These are phyloP conservation scores for Labrus mixtus DNA, from an alignment of 2,113 vertebrate species.

Conservation along the genomic window DNA sequence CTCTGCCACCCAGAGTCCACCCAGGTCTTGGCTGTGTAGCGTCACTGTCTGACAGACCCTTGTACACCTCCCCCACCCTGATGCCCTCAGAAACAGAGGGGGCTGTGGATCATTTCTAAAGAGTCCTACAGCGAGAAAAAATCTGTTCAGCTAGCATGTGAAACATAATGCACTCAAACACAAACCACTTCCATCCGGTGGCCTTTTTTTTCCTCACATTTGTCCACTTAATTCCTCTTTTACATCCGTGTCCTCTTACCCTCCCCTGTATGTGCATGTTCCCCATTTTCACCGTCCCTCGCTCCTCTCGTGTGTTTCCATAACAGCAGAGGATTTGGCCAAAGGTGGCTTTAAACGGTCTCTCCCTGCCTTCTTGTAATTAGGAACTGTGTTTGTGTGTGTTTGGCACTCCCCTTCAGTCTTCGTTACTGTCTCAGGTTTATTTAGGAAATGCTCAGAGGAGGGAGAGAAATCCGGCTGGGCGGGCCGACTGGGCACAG, in stretches of 20 bases:
- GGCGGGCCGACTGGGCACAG: conserved; percentile 71
- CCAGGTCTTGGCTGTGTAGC: conserved; percentile 66
- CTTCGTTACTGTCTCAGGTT: conserved; percentile 71
- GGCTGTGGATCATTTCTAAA: conserved; percentile 57
- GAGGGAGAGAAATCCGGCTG: conserved; percentile 78
- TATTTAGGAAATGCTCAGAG: conserved; percentile 83
- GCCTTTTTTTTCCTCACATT: conserved; percentile 37
- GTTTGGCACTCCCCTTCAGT: conserved; percentile 64
- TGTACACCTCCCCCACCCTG: conserved; percentile 63
- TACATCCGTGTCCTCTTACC: neutral
- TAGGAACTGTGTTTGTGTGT: conserved; percentile 60
- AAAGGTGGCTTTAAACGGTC: conserved; percentile 72
- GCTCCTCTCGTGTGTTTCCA: conserved; percentile 34
- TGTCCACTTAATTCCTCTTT: conserved; percentile 1
- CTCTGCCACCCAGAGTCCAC: conserved; percentile 77
- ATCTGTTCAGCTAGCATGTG: conserved; percentile 12
- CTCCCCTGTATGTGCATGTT: conserved; percentile 23
- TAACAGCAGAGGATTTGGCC: conserved; percentile 49
- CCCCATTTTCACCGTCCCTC: conserved; percentile 22
- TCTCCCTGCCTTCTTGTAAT: conserved; percentile 67
- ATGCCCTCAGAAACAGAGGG: conserved; percentile 64
- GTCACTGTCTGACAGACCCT: conserved; percentile 74
- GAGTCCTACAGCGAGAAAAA: conserved; percentile 31
- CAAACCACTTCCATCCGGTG: conserved; percentile 28
- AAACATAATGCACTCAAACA: neutral